A percentile compares a stretch with the other conserved stretches of the same genome.
These are phyloP conservation scores for Gryon sp. DNA, from an alignment of 1,140 invertebrate species.

Conservation along the genomic window DNA sequence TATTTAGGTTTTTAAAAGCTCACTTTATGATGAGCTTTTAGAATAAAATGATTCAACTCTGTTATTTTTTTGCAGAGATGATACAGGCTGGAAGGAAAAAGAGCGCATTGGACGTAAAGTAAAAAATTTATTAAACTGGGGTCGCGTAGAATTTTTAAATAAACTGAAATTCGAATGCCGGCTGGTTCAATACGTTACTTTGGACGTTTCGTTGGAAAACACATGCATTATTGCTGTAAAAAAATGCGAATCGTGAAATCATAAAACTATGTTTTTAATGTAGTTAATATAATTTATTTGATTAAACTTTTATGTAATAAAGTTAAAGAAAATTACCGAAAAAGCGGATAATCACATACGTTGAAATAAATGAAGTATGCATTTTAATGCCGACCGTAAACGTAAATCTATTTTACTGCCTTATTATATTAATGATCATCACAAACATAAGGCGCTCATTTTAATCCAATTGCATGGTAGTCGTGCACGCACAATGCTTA, in stretches of 20 bases:
- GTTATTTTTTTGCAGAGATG: constrained; percentile 9
- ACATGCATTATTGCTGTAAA: constrained; percentile 84
- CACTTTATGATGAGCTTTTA: no score
- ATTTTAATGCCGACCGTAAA: constrained; percentile 3
- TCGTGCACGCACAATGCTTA: constrained; percentile 38
- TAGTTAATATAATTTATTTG: no score
- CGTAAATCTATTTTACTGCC: constrained; percentile 47
- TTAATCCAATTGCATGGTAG: constrained; percentile 43
- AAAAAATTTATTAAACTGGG: constrained; percentile 88
- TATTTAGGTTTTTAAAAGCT: no score
- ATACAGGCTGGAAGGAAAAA: constrained; percentile 72
- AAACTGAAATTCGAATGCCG: constrained; percentile 81
- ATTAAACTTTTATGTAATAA: no score
- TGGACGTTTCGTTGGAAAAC: constrained; percentile 87
- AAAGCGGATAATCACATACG: background rate
- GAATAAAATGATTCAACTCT: constrained; percentile 26
- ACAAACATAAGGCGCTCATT: constrained; percentile 46
- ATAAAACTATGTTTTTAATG: background rate
- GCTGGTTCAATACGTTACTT: constrained; percentile 84
- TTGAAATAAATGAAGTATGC: constrained; percentile 26
- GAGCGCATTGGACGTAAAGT: constrained; percentile 85
- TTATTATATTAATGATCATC: constrained; percentile 53
- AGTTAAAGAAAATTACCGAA: no score
- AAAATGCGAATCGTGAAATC: background rate
- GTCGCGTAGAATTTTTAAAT: constrained; percentile 83